A percentile compares a stretch with the other conserved stretches of the same genome.
phyloP scores from a whole-genome alignment of 2,113 vertebrate genomes.

The Seriola dumerili region DNA sequence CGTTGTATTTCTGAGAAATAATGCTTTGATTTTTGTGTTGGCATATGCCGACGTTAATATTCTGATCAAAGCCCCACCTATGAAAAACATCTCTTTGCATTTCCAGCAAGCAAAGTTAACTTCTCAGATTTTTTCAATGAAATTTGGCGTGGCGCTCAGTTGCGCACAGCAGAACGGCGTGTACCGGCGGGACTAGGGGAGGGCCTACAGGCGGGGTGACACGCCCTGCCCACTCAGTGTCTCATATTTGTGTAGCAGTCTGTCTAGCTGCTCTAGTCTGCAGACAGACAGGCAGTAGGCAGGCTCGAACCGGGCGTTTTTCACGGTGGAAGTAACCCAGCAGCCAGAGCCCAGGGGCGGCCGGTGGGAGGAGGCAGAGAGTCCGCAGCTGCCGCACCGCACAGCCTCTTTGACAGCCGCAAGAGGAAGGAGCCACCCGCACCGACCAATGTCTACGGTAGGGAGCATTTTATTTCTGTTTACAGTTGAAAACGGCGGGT shows the following conservation, averaged over 20 bases:
- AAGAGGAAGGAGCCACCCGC: conserved; percentile 58
- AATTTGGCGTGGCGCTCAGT: conserved; percentile 16
- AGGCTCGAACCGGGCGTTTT: conserved; percentile 3
- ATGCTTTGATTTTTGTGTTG: not conserved
- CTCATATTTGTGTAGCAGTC: conserved; percentile 18
- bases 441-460: conserved; percentile 71
- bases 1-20: too few relatives aligned
- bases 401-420: conserved; percentile 59
- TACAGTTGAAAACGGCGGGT: not conserved
- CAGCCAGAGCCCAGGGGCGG: conserved; percentile 64
- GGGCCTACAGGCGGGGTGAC: conserved; percentile 41
- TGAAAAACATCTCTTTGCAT: not conserved
- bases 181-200: conserved; percentile 34
- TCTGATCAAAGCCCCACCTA: not conserved
- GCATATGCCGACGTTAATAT: not conserved
- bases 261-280: conserved; percentile 18
- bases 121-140: conserved; percentile 3
- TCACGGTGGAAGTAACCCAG: conserved; percentile 35
- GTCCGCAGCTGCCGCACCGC: conserved; percentile 62
- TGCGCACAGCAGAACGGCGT: not conserved
- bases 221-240: conserved; percentile 47
- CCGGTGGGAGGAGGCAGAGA: conserved; percentile 78
- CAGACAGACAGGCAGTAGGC: conserved; percentile 22
- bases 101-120: not conserved
- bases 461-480: not conserved